phyloP scores from a whole-genome alignment of 2,888 invertebrate species.

The Oscheius onirici region DNA sequence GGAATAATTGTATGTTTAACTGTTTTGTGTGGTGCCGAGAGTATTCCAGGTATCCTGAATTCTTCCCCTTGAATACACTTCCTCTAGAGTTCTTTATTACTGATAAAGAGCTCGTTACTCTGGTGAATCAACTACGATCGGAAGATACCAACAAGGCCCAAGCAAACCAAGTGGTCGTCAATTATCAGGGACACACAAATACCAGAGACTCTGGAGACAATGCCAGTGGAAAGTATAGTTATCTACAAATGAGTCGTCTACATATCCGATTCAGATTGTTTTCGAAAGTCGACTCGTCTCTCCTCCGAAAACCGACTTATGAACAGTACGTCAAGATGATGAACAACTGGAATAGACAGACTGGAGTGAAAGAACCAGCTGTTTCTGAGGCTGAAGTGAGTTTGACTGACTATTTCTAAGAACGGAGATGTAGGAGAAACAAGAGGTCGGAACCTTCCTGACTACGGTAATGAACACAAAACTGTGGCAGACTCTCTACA shows the following conservation, averaged over 20 bases:
- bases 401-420: background rate
- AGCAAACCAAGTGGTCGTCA: conserved; percentile 33
- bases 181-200: conserved; percentile 66
- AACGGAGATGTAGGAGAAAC: conserved; percentile 58
- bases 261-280: conserved; percentile 52
- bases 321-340: conserved; percentile 81
- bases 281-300: conserved; percentile 51
- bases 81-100: conserved; percentile 10
- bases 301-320: conserved; percentile 76
- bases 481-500: conserved; percentile 81
- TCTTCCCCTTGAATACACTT: too few relatives aligned
- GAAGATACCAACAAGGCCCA: conserved; percentile 53
- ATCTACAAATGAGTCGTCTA: background rate
- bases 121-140: conserved; percentile 47
- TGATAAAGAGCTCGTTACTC: conserved; percentile 39
- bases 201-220: conserved; percentile 60
- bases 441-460: conserved; percentile 84
- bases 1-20: background rate
- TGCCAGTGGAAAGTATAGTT: conserved; percentile 48
- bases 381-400: conserved; percentile 75
- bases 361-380: conserved; percentile 63
- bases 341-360: conserved; percentile 85
- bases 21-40: background rate
- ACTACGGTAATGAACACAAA: conserved; percentile 82
- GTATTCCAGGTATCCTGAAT: conserved; percentile 17